phyloP scores from a whole-genome alignment of 2,113 vertebrate species.

The Herpetotheres cachinnans region DNA sequence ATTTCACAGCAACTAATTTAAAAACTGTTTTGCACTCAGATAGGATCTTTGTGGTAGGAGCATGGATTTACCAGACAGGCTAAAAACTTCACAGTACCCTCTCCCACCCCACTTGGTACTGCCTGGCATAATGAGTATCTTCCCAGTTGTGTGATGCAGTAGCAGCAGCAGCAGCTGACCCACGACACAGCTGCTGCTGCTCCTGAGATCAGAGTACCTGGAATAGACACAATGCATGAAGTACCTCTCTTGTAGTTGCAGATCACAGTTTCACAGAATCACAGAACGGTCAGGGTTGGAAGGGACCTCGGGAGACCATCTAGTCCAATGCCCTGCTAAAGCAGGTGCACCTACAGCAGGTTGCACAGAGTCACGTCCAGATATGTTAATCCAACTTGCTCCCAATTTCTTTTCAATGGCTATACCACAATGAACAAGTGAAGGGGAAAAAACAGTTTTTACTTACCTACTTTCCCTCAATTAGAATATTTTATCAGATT shows the following conservation, averaged over 20 bases:
- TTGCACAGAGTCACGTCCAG: too few species aligned
- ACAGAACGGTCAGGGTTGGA: too few species aligned
- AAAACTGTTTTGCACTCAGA: not conserved
- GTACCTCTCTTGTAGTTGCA: not conserved
- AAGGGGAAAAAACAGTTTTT: not conserved
- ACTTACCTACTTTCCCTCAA: conserved; percentile 66
- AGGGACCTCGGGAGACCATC: too few species aligned
- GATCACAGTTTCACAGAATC: not conserved
- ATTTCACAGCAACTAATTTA: not conserved
- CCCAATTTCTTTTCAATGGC: not conserved
- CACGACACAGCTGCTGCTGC: not conserved
- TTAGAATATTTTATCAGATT: not conserved
- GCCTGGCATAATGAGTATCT: fast-evolving
- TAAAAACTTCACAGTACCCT: not conserved
- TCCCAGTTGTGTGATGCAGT: fast-evolving
- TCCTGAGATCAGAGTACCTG: not conserved
- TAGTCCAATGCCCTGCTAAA: too few species aligned
- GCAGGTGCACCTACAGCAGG: too few species aligned
- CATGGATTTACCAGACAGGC: not conserved
- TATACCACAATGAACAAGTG: not conserved
- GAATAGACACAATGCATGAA: fast-evolving
- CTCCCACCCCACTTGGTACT: not conserved
- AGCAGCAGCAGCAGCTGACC: not conserved
- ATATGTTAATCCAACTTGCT: not conserved
- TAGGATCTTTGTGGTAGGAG: not conserved